These are phyloP conservation scores for Ellobium chinense DNA, from an alignment of 2,888 invertebrate species.

Conservation along the genomic window DNA sequence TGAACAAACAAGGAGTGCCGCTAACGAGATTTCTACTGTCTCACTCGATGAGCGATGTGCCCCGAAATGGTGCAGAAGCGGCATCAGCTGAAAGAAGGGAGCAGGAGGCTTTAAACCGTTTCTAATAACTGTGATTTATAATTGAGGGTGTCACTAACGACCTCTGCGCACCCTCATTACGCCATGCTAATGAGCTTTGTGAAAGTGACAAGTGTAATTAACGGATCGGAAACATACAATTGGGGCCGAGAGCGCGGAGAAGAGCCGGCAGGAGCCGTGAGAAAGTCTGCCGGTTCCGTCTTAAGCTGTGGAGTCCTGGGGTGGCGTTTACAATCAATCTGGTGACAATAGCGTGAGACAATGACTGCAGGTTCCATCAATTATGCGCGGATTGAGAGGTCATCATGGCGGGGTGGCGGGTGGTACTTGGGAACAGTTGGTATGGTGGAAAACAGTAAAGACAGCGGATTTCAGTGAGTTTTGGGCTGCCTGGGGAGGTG, in stretches of 20 bases:
- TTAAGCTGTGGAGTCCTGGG: slow-evolving; percentile 33
- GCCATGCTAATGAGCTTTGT: slow-evolving; percentile 54
- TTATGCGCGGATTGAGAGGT: slow-evolving; percentile 29
- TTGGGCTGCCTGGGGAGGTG: too few species aligned
- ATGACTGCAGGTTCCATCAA: slow-evolving; percentile 40
- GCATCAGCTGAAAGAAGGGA: slow-evolving; percentile 19
- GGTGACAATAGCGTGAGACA: slow-evolving; percentile 21
- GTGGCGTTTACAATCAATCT: slow-evolving; percentile 30
- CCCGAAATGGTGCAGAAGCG: neutral
- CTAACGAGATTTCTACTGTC: slow-evolving; percentile 16
- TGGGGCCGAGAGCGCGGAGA: slow-evolving; percentile 38
- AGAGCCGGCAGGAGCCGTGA: slow-evolving; percentile 23
- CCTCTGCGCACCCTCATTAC: slow-evolving; percentile 47
- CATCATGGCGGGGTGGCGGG: neutral
- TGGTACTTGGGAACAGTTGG: slow-evolving; percentile 17
- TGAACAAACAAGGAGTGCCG: neutral
- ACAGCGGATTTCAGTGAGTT: too few species aligned
- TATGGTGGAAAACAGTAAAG: too few species aligned
- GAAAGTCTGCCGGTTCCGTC: slow-evolving; percentile 13
- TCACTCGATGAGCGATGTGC: slow-evolving; percentile 14
- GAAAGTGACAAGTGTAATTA: slow-evolving; percentile 55
- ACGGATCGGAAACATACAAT: slow-evolving; percentile 52
- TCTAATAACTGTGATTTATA: slow-evolving; percentile 46
- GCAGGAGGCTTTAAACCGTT: slow-evolving; percentile 16
- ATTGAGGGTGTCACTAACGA: slow-evolving; percentile 35